Percentiles rank a stretch among this genome's conserved stretches.
Conservation (phyloP, 2,797 vertebrate genomes). For the Arnoldichthys spilopterus region DNA sequence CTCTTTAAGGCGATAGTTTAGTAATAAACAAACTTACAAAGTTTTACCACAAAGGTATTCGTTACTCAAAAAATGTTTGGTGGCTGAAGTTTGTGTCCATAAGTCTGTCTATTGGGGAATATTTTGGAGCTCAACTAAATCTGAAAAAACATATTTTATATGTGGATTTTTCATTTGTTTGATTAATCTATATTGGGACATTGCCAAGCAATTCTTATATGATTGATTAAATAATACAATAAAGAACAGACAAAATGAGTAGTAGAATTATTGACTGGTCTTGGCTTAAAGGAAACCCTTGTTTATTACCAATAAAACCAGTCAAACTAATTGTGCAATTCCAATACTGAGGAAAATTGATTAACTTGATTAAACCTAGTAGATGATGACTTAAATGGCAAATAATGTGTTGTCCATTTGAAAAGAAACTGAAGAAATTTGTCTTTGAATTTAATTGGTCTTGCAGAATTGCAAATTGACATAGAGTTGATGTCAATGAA, state of each 20-base stretch:
- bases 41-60: background rate
- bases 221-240: background rate
- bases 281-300: background rate
- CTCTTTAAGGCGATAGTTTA: background rate
- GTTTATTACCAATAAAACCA: background rate
- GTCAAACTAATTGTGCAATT: background rate
- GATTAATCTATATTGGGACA: background rate
- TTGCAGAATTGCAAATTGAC: no score
- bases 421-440: no score
- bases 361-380: no score
- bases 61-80: background rate
- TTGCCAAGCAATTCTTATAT: background rate
- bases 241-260: background rate
- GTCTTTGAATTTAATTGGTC: no score
- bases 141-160: background rate
- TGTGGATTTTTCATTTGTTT: no score
- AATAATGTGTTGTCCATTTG: no score
- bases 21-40: background rate
- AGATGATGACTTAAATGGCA: no score
- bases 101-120: background rate
- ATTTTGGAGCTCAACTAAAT: background rate
- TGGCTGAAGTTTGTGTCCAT: conserved; percentile 17
- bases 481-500: no score
- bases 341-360: no score
- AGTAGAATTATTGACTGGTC: background rate